Conservation (phyloP, 2,888 invertebrate genomes). For the Lasioglossum oenotherae region DNA sequence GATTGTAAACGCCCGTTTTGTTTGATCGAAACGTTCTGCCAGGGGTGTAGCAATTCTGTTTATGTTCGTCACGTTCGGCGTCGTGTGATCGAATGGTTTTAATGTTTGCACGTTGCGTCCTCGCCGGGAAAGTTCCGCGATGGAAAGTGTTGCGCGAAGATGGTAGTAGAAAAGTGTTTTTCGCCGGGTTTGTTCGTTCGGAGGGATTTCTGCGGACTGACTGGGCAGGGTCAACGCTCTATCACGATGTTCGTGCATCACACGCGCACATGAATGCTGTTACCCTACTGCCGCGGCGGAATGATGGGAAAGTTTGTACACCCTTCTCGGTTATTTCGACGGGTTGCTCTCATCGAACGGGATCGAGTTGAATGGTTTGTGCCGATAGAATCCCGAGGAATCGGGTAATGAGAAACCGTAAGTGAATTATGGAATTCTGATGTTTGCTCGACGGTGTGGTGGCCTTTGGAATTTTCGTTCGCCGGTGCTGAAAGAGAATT, state of each 20-base stretch:
- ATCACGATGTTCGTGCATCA: conserved; percentile 47
- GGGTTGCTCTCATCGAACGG: conserved; percentile 3
- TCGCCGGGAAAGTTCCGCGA: background rate
- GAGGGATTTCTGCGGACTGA: conserved; percentile 44
- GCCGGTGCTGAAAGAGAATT: background rate
- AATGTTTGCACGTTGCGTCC: background rate
- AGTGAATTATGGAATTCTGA: background rate
- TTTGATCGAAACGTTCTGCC: background rate
- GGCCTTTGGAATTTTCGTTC: background rate
- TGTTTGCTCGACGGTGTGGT: background rate
- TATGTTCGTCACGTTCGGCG: background rate
- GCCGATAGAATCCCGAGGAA: background rate
- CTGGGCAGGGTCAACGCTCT: conserved; percentile 66
- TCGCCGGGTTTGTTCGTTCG: conserved; percentile 45
- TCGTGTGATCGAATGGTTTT: background rate
- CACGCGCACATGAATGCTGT: conserved; percentile 44
- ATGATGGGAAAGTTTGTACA: conserved; percentile 35
- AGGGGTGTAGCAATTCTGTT: conserved; percentile 13
- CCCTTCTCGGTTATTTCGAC: conserved; percentile 21
- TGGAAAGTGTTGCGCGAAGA: background rate
- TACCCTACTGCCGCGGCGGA: conserved; percentile 14
- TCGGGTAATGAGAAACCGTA: background rate
- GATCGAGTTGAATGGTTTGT: background rate
- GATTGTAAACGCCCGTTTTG: background rate
- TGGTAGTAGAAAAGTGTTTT: background rate